Base-by-base conservation (phyloP, 2,113 vertebrate genomes). In the Corvus hawaiiensis region DNA sequence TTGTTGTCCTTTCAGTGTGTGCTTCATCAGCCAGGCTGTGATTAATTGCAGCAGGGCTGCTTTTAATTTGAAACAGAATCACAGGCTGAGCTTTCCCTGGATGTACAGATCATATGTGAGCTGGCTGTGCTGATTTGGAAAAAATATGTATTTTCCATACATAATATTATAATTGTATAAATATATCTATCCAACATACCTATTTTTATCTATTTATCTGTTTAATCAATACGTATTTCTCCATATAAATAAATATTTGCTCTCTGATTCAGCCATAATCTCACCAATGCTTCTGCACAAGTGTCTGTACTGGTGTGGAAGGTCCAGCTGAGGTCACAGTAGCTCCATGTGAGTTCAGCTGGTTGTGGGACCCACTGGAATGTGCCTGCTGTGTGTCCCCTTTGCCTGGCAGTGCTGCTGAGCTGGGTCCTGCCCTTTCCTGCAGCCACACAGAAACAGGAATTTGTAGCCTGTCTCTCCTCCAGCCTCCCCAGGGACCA, bases 21-120 rank as follows among this genome's bases (percentile, higher is more conserved):
- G 51, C 84, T 80, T 64, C 71, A 49, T 89, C 93, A 90, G 0
- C 24, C 73, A 46, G 62, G 46, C 92, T 69, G 93, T 75, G 94
- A 94, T 96, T 87, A 78, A 91, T 84, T 92, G 96, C 92, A 72
- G 71, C 74, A 68, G 77, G 61, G 56, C 87, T 87, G 89, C 72
- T 84, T 51, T 14, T 66, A 52, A 87, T 95, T 89, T 24, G 80
- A 77, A 94, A 35, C 87, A 94, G 87, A 46, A 66, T 19, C 82
- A 37, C 84, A 46, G 44, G 69, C 51, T 83, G 7, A 49, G 61
- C 61, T 72, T 66, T 44, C 30, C 48, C 72, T 74, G 14, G 1
- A 30, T 9, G 49, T 30, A 27, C n/a, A 44, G 76, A 66, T 73
- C 75, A 26, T 6, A 9, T 5, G 16, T 51, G 84, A 33, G 48